Evolutionary conservation across 2,113 vertebrate genomes (phyloP), one percentile per base, ranked within the genome.

Genomic region (Halcyon malimbica): DNA sequence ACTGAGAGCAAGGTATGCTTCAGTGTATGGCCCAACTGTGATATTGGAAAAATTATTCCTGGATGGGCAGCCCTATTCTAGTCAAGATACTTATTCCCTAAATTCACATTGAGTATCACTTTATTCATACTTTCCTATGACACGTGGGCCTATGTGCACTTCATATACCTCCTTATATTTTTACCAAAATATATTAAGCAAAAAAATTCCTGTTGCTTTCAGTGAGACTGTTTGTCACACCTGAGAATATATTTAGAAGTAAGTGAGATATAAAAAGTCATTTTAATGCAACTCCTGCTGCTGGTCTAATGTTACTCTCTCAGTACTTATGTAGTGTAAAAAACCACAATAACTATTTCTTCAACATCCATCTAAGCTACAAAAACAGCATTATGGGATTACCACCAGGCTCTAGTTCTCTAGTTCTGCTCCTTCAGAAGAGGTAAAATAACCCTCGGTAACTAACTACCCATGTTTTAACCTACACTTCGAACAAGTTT

Each of bases 81-180:
- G 21, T 42, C 33, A 35, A 74, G 63, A 65, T 74, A 57, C 4
- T 73, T 42, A 41, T 20, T 12, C 41, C 35, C 42, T 60, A 51
- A 89, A 51, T 65, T 81, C 51, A 46, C 16, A 56, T 0, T 16
- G 13, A 67, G 13, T 50, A 54, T 5, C 7, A n/a, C 8, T 83
- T 95, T 59, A 21, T 74, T 62, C 20, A 23, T 44, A 21, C 12
- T 70, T 75, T 89, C 29, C 70, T 26, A 13, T 50, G 31, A 48
- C 13, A 35, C 0, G 0, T 63, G 17, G 11, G 3, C 11, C 11
- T 70, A 11, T 19, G 6, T 39, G 17, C 28, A 24, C 8, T 63
- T 74, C 2, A 0, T 74, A n/a, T 35, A 20, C 2, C 21, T 71
- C 67, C 15, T 57, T 29, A 5, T 9, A 46, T 67, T 89, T 78